A percentile compares a stretch with the other conserved stretches of the same genome.
These are phyloP conservation scores for Brachionus manjavacas DNA, from an alignment of 1,140 invertebrate species.

Conservation along the genomic window DNA sequence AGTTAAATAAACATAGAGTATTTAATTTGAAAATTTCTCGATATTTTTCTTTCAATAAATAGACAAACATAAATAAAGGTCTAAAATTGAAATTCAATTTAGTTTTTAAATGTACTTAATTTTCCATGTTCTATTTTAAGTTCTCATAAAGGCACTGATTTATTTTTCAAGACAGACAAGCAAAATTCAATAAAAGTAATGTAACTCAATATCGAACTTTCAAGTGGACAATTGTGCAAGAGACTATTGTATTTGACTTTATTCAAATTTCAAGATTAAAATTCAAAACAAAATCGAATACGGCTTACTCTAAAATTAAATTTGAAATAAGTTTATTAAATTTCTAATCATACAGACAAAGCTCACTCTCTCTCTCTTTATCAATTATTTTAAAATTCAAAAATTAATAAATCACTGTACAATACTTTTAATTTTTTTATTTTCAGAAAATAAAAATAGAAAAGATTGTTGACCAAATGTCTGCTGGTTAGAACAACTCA, in stretches of 20 bases:
- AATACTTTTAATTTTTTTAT: not conserved
- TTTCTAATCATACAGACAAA: not conserved
- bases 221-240: not conserved
- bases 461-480: not conserved
- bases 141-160: not conserved
- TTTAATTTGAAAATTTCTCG: too few relatives aligned
- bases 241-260: not conserved
- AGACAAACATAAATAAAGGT: too few relatives aligned
- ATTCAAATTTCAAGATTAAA: slow-evolving; percentile 6
- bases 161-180: not conserved
- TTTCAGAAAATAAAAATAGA: not conserved
- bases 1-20: too few relatives aligned
- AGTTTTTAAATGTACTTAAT: not conserved
- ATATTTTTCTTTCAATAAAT: too few relatives aligned
- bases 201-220: not conserved
- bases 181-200: not conserved
- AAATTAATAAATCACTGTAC: not conserved
- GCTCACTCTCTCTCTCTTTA: not conserved
- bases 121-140: not conserved
- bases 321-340: not conserved
- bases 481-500: not conserved
- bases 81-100: too few relatives aligned
- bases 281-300: not conserved
- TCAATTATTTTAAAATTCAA: not conserved
- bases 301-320: not conserved